Evolutionary conservation across 2,888 invertebrate species (phyloP).

Genomic region (Volucella inanis): DNA sequence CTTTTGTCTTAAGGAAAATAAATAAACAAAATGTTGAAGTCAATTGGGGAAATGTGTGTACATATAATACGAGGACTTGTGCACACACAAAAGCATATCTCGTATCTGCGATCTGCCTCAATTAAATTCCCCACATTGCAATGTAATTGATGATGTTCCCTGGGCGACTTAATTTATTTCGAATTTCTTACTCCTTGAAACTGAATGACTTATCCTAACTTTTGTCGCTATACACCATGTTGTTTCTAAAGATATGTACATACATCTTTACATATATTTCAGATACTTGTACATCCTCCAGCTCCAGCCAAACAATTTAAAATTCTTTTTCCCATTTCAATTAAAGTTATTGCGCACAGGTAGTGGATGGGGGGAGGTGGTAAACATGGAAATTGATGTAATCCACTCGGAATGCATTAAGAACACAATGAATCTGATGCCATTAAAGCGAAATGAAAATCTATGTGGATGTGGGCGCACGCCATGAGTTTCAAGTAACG

Average conservation of each 20-base stretch:
- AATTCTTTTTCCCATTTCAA: conserved; percentile 70
- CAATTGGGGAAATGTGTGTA: neutral
- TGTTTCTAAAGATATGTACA: neutral
- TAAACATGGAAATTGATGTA: conserved; percentile 63
- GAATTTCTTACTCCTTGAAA: conserved; percentile 40
- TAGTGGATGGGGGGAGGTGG: conserved; percentile 17
- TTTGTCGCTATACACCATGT: neutral
- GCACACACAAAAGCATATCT: conserved; percentile 2
- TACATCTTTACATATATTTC: neutral
- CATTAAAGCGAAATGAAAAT: conserved; percentile 67
- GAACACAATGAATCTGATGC: conserved; percentile 68
- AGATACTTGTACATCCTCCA: conserved; percentile 12
- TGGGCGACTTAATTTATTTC: conserved; percentile 68
- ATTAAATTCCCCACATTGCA: conserved; percentile 60
- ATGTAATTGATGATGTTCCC: conserved; percentile 68
- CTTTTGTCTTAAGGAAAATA: conserved; percentile 27
- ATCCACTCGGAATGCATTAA: conserved; percentile 69
- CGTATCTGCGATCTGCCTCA: conserved; percentile 22
- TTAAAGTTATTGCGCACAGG: conserved; percentile 69
- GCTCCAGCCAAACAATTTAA: conserved; percentile 55
- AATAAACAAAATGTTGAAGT: conserved; percentile 3
- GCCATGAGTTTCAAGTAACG: conserved; percentile 54
- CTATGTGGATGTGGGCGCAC: conserved; percentile 67
- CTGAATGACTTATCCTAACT: conserved; percentile 1
- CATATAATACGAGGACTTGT: neutral